Conservation (phyloP, 2,113 vertebrate genomes). For the Misgurnus anguillicaudatus region DNA sequence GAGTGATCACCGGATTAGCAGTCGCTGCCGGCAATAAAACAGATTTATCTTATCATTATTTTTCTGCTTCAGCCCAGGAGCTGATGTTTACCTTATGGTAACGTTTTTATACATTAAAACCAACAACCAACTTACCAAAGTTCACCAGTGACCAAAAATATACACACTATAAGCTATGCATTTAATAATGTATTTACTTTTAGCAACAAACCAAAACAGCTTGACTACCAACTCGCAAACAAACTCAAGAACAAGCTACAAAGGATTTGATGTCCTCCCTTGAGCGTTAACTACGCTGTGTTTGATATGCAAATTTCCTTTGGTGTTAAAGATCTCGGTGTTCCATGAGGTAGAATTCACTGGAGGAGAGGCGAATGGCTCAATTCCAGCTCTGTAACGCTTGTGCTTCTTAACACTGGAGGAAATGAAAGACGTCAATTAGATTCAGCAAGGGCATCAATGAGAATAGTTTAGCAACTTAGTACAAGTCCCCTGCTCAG, state of each 20-base stretch:
- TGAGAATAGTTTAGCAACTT: slow-evolving; percentile 56
- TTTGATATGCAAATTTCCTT: slow-evolving; percentile 73
- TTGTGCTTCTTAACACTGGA: slow-evolving; percentile 61
- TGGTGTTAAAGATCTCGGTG: slow-evolving; percentile 61
- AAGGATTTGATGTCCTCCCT: slow-evolving; percentile 45
- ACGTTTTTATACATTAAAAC: no score
- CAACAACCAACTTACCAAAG: not conserved
- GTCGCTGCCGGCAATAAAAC: no score
- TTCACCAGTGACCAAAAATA: not conserved
- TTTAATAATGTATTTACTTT: slow-evolving; percentile 51
- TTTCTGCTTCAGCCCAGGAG: no score
- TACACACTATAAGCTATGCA: slow-evolving; percentile 10
- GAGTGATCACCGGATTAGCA: no score
- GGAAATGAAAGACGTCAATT: slow-evolving; percentile 70
- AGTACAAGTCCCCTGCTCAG: slow-evolving; percentile 35
- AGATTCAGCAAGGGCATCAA: slow-evolving; percentile 65
- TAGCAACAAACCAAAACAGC: slow-evolving; percentile 59
- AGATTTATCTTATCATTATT: no score
- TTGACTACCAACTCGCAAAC: slow-evolving; percentile 51
- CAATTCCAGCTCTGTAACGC: slow-evolving; percentile 65
- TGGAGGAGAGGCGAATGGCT: slow-evolving; percentile 60
- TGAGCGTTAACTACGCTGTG: slow-evolving; percentile 57
- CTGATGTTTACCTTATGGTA: no score
- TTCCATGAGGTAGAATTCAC: slow-evolving; percentile 60
- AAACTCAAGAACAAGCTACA: slow-evolving; percentile 60